A percentile compares a stretch with the other conserved stretches of the same genome.
Evolutionary conservation across 1,140 invertebrate species (phyloP).

Genomic region (Calliopsis andreniformis): DNA sequence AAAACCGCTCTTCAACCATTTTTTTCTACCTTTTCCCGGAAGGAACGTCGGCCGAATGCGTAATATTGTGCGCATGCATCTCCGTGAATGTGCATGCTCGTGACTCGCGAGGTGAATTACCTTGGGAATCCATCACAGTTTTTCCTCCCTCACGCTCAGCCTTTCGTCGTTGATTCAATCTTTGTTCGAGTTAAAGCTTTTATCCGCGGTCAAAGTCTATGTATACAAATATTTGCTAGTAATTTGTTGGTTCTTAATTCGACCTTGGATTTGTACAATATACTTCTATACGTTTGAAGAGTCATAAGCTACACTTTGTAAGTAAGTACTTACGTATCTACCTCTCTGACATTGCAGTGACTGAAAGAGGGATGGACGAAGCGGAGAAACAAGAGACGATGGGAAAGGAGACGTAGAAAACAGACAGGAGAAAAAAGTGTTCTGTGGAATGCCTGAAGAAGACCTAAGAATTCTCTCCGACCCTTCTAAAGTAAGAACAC

Average conservation of each 20-base stretch:
- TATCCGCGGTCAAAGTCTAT: not conserved
- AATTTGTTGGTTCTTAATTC: too few species aligned
- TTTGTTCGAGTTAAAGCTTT: constrained; percentile 9
- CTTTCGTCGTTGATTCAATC: constrained; percentile 14
- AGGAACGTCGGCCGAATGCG: constrained; percentile 50
- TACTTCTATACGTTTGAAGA: too few species aligned
- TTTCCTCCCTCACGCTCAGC: not conserved
- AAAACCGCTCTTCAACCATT: constrained; percentile 39
- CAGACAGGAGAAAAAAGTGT: constrained; percentile 28
- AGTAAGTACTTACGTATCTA: too few species aligned
- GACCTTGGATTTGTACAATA: too few species aligned
- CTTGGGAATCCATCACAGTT: constrained; percentile 25
- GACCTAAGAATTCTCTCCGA: constrained; percentile 35
- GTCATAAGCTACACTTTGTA: constrained; percentile 21
- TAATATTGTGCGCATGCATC: constrained; percentile 39
- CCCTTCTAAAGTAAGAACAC: not conserved
- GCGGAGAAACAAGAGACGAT: constrained; percentile 1
- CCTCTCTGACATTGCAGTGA: too few species aligned
- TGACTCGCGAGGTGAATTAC: constrained; percentile 49
- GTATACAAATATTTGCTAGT: too few species aligned
- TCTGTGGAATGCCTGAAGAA: constrained; percentile 20
- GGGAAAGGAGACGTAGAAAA: constrained; percentile 2
- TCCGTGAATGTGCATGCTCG: constrained; percentile 41
- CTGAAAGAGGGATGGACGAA: constrained; percentile 12
- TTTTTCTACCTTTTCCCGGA: constrained; percentile 60